Evolutionary conservation across 2,797 vertebrate species (phyloP).

Genomic region (Sciurus carolinensis): DNA sequence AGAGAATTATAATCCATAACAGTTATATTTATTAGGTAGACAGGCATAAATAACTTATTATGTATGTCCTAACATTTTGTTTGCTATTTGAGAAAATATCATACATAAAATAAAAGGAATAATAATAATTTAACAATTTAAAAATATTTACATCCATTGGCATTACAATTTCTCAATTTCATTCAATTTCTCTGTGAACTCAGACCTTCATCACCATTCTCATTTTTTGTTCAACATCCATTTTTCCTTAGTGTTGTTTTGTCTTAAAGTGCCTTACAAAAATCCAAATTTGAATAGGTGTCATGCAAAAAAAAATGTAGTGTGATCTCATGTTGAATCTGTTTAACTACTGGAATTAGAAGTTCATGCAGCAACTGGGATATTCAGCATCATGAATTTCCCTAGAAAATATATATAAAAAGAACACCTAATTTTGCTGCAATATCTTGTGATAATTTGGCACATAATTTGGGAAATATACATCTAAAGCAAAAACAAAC

Average conservation of each 20-base stretch:
- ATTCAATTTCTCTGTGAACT: background rate
- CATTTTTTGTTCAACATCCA: background rate
- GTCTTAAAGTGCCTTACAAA: background rate
- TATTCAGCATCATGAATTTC: background rate
- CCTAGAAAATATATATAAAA: too few species aligned
- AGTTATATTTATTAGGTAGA: background rate
- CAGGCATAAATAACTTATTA: background rate
- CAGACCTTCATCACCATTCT: background rate
- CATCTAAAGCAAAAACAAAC: background rate
- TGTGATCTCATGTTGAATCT: background rate
- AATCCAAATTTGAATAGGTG: background rate
- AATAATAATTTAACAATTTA: background rate
- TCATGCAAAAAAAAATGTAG: too few species aligned
- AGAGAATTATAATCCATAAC: background rate
- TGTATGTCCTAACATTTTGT: background rate
- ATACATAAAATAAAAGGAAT: background rate
- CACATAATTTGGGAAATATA: background rate
- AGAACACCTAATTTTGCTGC: background rate
- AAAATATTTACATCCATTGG: background rate
- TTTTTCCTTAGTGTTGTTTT: background rate
- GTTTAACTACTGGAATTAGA: background rate
- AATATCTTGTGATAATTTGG: background rate
- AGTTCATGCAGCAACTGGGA: background rate
- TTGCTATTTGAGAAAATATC: background rate
- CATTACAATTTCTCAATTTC: background rate